A percentile compares a stretch with the other conserved stretches of the same genome.
Evolutionary conservation across 2,888 invertebrate species (phyloP).

Genomic region (Nineta flava): DNA sequence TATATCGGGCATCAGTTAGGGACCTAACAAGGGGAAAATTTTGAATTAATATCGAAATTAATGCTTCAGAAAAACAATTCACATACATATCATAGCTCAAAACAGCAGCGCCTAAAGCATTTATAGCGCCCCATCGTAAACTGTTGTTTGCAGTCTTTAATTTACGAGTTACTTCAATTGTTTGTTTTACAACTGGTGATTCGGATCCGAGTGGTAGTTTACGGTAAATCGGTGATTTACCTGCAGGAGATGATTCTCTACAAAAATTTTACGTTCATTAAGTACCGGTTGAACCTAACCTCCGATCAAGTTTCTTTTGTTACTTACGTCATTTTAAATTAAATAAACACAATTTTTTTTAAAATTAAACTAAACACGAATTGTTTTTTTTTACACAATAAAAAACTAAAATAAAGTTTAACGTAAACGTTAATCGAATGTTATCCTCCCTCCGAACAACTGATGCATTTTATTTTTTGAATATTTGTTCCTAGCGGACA

Average conservation of each 20-base stretch:
- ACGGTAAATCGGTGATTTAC: neutral
- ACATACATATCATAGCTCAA: constrained; percentile 46
- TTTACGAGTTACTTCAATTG: constrained; percentile 34
- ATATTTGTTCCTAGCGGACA: too few relatives aligned
- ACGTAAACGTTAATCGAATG: too few relatives aligned
- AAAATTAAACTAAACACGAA: too few relatives aligned
- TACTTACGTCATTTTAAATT: too few relatives aligned
- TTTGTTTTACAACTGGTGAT: constrained; percentile 30
- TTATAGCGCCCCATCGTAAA: constrained; percentile 41
- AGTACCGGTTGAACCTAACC: too few relatives aligned
- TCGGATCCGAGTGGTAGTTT: neutral
- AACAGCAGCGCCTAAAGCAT: constrained; percentile 34
- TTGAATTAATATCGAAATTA: too few relatives aligned
- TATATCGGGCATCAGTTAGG: constrained; percentile 30
- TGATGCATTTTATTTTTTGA: too few relatives aligned
- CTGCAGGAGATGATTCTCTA: neutral
- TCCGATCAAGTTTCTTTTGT: too few relatives aligned
- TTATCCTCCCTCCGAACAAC: too few relatives aligned
- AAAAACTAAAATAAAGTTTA: too few relatives aligned
- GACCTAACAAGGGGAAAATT: constrained; percentile 21
- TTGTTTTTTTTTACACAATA: too few relatives aligned
- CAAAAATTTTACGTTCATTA: neutral
- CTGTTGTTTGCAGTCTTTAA: constrained; percentile 33
- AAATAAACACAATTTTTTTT: too few relatives aligned
- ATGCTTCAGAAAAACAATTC: constrained; percentile 5